Evolutionary conservation across 2,113 vertebrate species (phyloP), one percentile per base, ranked within the genome.

Genomic region (Antennarius striatus): DNA sequence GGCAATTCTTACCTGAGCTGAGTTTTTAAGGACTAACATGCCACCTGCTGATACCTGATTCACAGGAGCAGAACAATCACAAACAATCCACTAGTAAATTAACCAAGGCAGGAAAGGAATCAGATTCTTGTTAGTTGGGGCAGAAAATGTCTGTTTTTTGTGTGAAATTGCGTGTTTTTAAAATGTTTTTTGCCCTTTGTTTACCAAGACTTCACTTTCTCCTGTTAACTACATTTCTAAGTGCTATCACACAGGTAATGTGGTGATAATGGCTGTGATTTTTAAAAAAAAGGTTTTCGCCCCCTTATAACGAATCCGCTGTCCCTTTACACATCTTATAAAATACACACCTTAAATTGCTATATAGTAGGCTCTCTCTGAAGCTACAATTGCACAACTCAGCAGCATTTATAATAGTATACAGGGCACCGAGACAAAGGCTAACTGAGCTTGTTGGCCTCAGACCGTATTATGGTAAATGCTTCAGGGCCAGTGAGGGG

Each of bases 361-460:
- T 16, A 30, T 14, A 14, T 1, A 57, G 43, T 51, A 45, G 32
- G 32, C 53, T 12, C 1, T 65, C 55, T 40, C 28, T 76, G 56
- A 29, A 79, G 68, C 14, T 48, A 12, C 48, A 46, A 67, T 52
- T 64, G 51, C 15, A 74, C 9, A 70, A 63, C 73, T 80, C 73
- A 67, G 71, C n/a, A 30, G 49, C 32, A 75, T 69, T 82, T 61
- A 52, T 75, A 72, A 68, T 39, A 71, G 51, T 29, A 71, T 13
- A 50, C 15, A 32, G 50, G 49, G 46, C 53, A 12, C 16, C 0
- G 14, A 65, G 73, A 76, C 61, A 64, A 67, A 63, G 59, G 74
- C 77, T 71, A 82, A 79, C 66, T 67, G 54, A 63, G 82, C 80
- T 80, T 75, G 74, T 85, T 84, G 78, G 76, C 81, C 76, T 71